Conservation (phyloP, 1,140 invertebrate species). For the Nasonia vitripennis region DNA sequence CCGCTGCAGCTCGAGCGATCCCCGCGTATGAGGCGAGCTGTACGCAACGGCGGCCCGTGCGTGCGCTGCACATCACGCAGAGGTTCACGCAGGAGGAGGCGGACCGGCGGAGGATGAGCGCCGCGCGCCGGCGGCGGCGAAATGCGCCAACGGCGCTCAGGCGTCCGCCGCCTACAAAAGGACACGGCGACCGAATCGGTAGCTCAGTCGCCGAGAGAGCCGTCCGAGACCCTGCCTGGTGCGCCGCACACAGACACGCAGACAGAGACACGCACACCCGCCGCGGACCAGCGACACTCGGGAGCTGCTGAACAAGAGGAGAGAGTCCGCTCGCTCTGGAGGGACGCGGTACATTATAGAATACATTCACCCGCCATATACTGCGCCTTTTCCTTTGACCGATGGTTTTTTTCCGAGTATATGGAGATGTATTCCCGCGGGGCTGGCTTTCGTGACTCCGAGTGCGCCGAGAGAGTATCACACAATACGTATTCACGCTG, state of each 20-base stretch:
- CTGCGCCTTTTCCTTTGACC: neutral
- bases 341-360: neutral
- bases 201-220: constrained; percentile 53
- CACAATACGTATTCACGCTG: no score
- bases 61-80: neutral
- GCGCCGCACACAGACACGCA: no score
- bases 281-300: no score
- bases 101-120: constrained; percentile 47
- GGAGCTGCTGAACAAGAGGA: neutral
- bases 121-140: constrained; percentile 49
- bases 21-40: neutral
- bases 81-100: neutral
- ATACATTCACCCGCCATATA: neutral
- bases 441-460: no score
- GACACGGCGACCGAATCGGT: constrained; percentile 52
- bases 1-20: neutral
- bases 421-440: neutral
- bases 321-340: neutral
- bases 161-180: constrained; percentile 55
- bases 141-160: constrained; percentile 55
- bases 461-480: no score
- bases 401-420: neutral
- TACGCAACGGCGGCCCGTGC: constrained; percentile 31
- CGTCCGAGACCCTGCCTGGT: neutral
- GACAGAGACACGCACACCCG: no score